Conservation (phyloP, 53 echinoderm and acorn worm species). For the Luidia sarsii region DNA sequence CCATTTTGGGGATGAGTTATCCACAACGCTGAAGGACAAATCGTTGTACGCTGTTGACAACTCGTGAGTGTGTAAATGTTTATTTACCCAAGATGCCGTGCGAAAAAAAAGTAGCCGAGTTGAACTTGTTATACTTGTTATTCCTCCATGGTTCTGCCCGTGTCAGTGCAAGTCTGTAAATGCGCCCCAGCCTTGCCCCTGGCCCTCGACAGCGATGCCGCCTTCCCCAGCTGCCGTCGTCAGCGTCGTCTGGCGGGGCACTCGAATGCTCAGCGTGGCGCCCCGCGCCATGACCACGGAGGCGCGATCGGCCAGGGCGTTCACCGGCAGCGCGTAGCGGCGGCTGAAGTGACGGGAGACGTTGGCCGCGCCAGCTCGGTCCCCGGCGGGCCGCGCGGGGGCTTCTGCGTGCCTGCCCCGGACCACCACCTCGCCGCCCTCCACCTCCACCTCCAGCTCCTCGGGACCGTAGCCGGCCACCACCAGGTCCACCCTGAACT, state of each 20-base stretch:
- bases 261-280: constrained; percentile 65
- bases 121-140: no score
- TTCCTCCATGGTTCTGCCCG: no score
- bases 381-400: constrained; percentile 59
- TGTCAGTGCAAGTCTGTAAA: no score
- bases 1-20: no score
- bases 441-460: constrained; percentile 75
- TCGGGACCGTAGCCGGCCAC: constrained; percentile 69
- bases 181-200: no score
- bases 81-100: no score
- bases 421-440: constrained; percentile 59
- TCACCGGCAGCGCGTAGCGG: constrained; percentile 70
- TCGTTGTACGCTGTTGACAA: no score
- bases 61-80: no score
- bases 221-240: constrained; percentile 51
- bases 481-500: constrained; percentile 68
- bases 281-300: constrained; percentile 59
- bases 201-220: constrained; percentile 55
- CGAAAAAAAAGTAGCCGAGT: no score
- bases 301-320: constrained; percentile 66
- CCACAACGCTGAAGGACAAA: no score
- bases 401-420: constrained; percentile 34
- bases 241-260: constrained; percentile 49
- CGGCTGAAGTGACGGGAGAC: constrained; percentile 79
- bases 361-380: constrained; percentile 63